phyloP scores from a whole-genome alignment of 2,113 vertebrate genomes.

The Hyperopisus bebe region DNA sequence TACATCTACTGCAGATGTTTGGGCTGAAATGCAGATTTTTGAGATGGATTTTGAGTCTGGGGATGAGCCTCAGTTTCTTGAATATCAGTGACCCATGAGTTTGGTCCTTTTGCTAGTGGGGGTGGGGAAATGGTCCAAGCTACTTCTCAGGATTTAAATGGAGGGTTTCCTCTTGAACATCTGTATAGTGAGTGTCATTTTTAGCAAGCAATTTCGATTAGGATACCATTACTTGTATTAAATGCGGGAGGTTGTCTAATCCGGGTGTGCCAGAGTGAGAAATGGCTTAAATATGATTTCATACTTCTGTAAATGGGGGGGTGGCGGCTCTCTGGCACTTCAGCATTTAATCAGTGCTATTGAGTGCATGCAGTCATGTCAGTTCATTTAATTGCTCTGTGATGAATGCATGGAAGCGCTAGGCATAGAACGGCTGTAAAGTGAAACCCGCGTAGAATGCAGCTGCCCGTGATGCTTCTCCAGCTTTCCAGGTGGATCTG shows the following conservation, averaged over 20 bases:
- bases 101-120: not conserved
- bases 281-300: constrained; percentile 1
- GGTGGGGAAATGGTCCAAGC: not conserved
- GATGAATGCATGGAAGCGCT: not conserved
- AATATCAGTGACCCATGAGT: not conserved
- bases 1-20: not conserved
- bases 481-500: not conserved
- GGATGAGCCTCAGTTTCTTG: not conserved
- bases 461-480: not conserved
- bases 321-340: not conserved
- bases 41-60: not conserved
- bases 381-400: not conserved
- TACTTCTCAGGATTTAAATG: not conserved
- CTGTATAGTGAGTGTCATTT: not conserved
- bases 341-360: not conserved
- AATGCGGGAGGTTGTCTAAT: not conserved
- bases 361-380: not conserved
- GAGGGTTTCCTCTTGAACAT: not conserved
- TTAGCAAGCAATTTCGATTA: not conserved
- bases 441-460: not conserved
- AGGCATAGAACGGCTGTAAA: not conserved
- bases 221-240: constrained; percentile 3
- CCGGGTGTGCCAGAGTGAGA: not conserved
- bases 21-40: not conserved
- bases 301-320: not conserved